Conservation (phyloP, 2,797 vertebrate species). For the Eremophila alpestris region DNA sequence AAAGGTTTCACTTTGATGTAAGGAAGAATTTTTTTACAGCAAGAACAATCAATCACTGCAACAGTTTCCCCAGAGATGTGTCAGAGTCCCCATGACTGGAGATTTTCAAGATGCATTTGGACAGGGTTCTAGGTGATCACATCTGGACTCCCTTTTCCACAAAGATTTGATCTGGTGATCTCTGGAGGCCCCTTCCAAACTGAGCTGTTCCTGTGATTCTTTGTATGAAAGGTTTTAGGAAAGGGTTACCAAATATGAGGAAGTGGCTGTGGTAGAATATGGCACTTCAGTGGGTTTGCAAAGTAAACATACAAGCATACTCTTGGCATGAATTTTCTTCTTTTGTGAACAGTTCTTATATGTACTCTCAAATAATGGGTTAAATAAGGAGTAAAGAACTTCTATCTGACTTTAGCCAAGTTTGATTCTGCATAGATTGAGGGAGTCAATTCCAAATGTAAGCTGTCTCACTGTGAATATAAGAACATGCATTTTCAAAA, state of each 20-base stretch:
- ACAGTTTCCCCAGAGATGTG: background rate
- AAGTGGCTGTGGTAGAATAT: background rate
- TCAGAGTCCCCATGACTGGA: background rate
- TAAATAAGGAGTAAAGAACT: background rate
- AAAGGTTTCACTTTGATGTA: background rate
- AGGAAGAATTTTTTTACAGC: background rate
- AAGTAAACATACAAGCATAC: background rate
- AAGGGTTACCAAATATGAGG: background rate
- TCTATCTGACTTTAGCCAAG: background rate
- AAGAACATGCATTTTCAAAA: background rate
- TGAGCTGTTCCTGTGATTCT: background rate
- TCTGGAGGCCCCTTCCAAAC: background rate
- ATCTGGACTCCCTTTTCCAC: background rate
- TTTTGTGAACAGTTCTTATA: background rate
- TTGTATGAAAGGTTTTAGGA: background rate
- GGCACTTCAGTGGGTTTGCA: background rate
- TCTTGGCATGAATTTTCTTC: background rate
- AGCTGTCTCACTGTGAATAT: background rate
- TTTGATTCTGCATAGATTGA: background rate
- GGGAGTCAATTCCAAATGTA: background rate
- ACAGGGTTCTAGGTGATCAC: background rate
- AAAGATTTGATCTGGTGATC: background rate
- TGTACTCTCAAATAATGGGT: background rate
- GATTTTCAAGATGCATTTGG: background rate
- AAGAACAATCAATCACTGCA: background rate